Percentiles rank a stretch among this genome's conserved stretches.
phyloP scores from a whole-genome alignment of 2,113 vertebrate genomes.

The Sterrhoptilus dennistouni region DNA sequence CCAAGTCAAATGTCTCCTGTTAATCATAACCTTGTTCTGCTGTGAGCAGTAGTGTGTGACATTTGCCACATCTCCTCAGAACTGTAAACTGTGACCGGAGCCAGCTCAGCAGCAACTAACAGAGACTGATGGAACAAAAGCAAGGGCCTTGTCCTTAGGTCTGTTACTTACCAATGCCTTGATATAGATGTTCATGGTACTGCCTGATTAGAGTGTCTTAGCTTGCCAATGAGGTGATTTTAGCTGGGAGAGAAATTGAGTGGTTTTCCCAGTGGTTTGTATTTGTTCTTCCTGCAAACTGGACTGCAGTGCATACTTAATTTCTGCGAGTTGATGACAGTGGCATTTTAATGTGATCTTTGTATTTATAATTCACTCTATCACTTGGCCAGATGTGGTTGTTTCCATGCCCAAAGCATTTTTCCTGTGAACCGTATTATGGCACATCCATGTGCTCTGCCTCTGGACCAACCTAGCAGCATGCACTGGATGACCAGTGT shows the following conservation, averaged over 20 bases:
- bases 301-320: not conserved
- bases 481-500: accelerated
- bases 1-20: not conserved
- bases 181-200: not conserved
- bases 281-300: not conserved
- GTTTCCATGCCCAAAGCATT: not conserved
- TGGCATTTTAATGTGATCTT: not conserved
- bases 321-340: not conserved
- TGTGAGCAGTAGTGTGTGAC: not conserved
- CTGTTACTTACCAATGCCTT: not conserved
- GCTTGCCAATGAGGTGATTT: not conserved
- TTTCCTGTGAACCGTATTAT: accelerated
- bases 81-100: not conserved
- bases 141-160: not conserved
- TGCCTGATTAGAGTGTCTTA: not conserved
- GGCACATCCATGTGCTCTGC: accelerated
- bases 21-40: not conserved
- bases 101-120: not conserved
- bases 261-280: not conserved
- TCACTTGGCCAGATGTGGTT: not conserved
- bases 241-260: not conserved
- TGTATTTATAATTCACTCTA: not conserved
- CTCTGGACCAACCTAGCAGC: not conserved
- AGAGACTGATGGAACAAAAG: not conserved
- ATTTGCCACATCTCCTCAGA: not conserved